Evolutionary conservation across 2,113 vertebrate species (phyloP).

Genomic region (Siniperca knerii): DNA sequence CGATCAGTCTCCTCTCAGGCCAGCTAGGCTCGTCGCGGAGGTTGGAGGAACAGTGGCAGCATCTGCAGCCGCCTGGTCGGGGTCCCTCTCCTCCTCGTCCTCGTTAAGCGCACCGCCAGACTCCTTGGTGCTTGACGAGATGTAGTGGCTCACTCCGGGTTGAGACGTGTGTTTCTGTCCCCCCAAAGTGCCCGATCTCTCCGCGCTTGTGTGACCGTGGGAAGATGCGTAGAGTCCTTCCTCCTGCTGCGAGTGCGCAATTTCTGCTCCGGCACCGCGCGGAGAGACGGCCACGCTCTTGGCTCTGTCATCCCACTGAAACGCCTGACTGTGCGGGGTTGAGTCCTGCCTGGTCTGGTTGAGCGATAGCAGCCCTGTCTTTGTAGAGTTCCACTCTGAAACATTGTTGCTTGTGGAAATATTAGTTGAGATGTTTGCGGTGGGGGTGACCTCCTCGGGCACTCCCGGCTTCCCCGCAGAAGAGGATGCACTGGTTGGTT

Average conservation of each 20-base stretch:
- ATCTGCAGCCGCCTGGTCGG: conserved; percentile 46
- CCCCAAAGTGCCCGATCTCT: conserved; percentile 41
- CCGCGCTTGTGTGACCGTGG: conserved; percentile 54
- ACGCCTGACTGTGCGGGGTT: conserved; percentile 46
- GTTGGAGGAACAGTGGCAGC: conserved; percentile 47
- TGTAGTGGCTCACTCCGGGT: conserved; percentile 11
- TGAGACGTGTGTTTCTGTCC: conserved; percentile 40
- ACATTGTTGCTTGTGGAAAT: conserved; percentile 62
- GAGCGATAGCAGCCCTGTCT: conserved; percentile 48
- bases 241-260: conserved; percentile 62
- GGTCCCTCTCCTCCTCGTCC: conserved; percentile 38
- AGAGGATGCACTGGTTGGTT: conserved; percentile 85
- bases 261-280: conserved; percentile 46
- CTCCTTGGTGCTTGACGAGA: conserved; percentile 19
- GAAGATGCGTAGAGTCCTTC: conserved; percentile 67
- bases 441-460: conserved; percentile 63
- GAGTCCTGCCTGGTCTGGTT: conserved; percentile 58
- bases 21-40: conserved; percentile 21
- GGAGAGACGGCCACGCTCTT: conserved; percentile 46
- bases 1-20: conserved; percentile 61
- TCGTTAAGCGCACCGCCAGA: neutral
- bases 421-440: conserved; percentile 74
- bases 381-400: conserved; percentile 80
- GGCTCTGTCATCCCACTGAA: conserved; percentile 63
- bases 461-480: conserved; percentile 65